phyloP scores from a whole-genome alignment of 2,797 vertebrate genomes.

The Ptychobarbus kaznakovi region DNA sequence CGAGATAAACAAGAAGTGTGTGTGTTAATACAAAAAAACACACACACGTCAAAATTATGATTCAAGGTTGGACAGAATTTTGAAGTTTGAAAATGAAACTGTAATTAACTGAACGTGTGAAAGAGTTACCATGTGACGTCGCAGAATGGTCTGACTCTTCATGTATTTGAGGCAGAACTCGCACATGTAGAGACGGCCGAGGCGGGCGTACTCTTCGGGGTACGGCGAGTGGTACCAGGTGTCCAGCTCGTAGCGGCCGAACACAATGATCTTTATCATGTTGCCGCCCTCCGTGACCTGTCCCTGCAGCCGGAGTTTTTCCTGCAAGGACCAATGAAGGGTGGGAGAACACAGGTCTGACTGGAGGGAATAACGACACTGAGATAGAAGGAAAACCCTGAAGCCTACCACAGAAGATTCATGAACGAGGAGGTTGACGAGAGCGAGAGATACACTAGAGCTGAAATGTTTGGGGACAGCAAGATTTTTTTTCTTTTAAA shows the following conservation, averaged over 20 bases:
- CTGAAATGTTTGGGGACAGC: neutral
- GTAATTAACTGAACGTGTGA: slow-evolving; percentile 8
- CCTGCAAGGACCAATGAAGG: slow-evolving; percentile 72
- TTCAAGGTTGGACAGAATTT: neutral
- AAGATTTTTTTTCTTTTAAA: neutral
- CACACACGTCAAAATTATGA: neutral
- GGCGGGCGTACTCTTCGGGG: slow-evolving; percentile 93
- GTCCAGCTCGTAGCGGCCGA: slow-evolving; percentile 94
- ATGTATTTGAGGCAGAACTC: slow-evolving; percentile 99
- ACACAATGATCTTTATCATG: slow-evolving; percentile 96
- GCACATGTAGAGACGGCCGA: slow-evolving; percentile 96
- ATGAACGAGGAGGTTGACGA: neutral
- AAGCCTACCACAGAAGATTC: neutral
- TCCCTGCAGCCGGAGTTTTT: slow-evolving; percentile 92
- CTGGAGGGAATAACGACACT: neutral
- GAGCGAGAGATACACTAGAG: neutral
- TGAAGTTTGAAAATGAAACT: neutral
- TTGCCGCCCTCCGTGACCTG: slow-evolving; percentile 94
- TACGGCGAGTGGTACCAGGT: slow-evolving; percentile 99
- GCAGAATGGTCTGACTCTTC: slow-evolving; percentile 97
- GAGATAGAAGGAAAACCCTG: slow-evolving; percentile 3
- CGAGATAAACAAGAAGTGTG: slow-evolving; percentile 20
- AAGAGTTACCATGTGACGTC: slow-evolving; percentile 88
- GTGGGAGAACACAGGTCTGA: neutral
- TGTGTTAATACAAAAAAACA: neutral